Conservation (phyloP, 2,888 invertebrate species). For the Labia minor region DNA sequence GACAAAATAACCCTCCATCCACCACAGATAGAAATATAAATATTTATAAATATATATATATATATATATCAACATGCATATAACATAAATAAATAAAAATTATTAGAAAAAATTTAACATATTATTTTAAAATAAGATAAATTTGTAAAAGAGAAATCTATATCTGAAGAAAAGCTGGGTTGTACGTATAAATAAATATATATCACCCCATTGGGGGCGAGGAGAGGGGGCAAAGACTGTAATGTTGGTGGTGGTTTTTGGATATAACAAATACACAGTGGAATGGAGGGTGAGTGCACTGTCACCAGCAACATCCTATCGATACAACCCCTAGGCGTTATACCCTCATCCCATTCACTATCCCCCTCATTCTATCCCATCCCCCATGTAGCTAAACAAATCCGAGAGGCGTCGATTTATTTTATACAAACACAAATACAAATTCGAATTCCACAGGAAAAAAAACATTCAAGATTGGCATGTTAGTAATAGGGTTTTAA, state of each 20-base stretch:
- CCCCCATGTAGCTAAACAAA: neutral
- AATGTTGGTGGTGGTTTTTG: too few relatives aligned
- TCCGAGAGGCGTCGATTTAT: neutral
- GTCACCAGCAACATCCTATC: neutral
- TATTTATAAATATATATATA: too few relatives aligned
- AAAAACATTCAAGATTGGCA: neutral
- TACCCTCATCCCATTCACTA: neutral
- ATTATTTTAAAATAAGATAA: neutral
- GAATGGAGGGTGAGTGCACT: neutral
- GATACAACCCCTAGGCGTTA: neutral
- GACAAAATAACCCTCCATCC: too few relatives aligned
- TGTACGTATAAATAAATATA: neutral
- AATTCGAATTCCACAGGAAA: neutral
- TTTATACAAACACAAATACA: neutral
- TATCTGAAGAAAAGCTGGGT: neutral
- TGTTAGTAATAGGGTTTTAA: neutral
- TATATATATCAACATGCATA: too few relatives aligned
- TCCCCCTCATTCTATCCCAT: too few relatives aligned
- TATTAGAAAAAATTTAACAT: neutral
- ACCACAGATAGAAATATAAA: too few relatives aligned
- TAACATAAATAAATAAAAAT: too few relatives aligned
- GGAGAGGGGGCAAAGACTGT: neutral
- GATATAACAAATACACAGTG: neutral
- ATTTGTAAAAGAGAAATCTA: neutral
- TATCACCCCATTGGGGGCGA: neutral